Evolutionary conservation across 2,797 vertebrate genomes (phyloP), one percentile per base, ranked within the genome.

Genomic region (Leptoclinus maculatus): DNA sequence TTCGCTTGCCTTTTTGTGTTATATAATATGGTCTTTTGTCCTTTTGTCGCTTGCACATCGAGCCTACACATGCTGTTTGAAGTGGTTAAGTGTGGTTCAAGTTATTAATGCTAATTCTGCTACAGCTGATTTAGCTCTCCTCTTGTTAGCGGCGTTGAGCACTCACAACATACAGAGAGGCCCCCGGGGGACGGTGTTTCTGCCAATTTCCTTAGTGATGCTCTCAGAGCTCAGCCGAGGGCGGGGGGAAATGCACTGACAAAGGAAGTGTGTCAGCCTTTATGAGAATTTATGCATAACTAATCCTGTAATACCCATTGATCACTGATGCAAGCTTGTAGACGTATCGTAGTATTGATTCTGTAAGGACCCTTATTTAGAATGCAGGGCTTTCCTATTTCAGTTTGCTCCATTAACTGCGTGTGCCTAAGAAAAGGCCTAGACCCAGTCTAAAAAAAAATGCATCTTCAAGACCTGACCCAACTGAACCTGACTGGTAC

Each of bases 61-160:
- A 78, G 60, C 71, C 78, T 74, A 65, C 60, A 74, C 65, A 71
- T 71, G 70, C 82, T 51, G 41, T 87, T 83, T 88, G 84, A 88
- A 85, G 74, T 53, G 7, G 43, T 82, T 74, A 78, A 77, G 74
- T 79, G 74, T 66, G 60, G 74, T 79, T 82, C 65, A 71, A 66
- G 76, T 83, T 82, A 87, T 88, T 88, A 83, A 88, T 82, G 81
- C 73, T 90, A 84, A 89, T 85, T 90, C 78, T 66, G 66, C 70
- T 71, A 53, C 72, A 83, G 85, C 72, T 88, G 84, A 86, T 90
- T 79, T 85, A 70, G 85, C 82, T 56, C 57, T 81, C 29, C 45
- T 88, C 84, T 89, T 82, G 85, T 83, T 90, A 87, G 92, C 71
- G 53, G 78, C 79, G 77, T 68, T 82, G 73, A 88, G 60, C 29